A percentile compares a stretch with the other conserved stretches of the same genome.
These are phyloP conservation scores for Drosophila tripunctata DNA, from an alignment of 2,888 invertebrate species.

Conservation along the genomic window DNA sequence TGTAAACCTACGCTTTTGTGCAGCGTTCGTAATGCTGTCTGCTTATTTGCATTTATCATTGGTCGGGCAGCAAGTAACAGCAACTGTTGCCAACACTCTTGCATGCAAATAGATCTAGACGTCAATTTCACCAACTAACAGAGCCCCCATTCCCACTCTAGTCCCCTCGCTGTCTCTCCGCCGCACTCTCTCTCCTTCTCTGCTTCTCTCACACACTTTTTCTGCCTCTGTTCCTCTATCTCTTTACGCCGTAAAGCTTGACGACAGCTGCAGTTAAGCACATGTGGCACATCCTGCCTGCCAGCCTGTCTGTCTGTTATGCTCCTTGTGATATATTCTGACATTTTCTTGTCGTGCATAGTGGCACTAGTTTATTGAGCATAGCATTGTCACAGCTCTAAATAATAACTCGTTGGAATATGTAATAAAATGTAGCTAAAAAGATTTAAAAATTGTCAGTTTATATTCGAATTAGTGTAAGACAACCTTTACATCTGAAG, in stretches of 20 bases:
- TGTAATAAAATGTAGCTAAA: no score
- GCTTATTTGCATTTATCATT: conserved; percentile 60
- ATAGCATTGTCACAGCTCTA: background rate
- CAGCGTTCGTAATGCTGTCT: conserved; percentile 3
- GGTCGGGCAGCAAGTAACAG: conserved; percentile 21
- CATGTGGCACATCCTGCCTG: conserved; percentile 23
- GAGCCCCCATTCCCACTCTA: background rate
- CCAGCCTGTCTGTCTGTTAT: conserved; percentile 1
- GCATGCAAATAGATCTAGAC: conserved; percentile 64
- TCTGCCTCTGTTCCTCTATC: no score
- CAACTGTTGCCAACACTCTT: conserved; percentile 44
- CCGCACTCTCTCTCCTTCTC: background rate
- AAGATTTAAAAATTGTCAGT: no score
- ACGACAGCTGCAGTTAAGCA: conserved; percentile 26
- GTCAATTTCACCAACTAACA: conserved; percentile 8
- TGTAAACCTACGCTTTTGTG: background rate
- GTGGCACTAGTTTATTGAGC: background rate
- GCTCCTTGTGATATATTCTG: conserved; percentile 1
- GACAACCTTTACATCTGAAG: no score
- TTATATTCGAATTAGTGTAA: no score
- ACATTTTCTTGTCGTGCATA: conserved; percentile 2
- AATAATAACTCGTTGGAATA: no score
- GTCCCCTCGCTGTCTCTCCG: background rate
- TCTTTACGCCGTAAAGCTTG: background rate
- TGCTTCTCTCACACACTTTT: background rate